phyloP scores from a whole-genome alignment of 2,797 vertebrate species.

The Melanogrammus aeglefinus region DNA sequence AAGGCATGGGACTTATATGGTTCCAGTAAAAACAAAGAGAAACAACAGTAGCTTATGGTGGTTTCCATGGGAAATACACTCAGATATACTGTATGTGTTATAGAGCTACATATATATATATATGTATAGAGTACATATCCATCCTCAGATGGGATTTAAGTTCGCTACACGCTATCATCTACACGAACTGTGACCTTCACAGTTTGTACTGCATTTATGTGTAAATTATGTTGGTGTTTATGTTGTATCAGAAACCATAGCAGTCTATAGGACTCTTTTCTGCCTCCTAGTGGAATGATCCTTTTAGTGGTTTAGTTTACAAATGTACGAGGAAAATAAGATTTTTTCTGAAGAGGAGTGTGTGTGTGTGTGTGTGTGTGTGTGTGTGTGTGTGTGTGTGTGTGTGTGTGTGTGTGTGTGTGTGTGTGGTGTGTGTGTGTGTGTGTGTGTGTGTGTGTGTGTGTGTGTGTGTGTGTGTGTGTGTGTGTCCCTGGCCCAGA shows the following conservation, averaged over 20 bases:
- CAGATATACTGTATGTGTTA: neutral
- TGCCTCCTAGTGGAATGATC: neutral
- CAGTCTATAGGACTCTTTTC: neutral
- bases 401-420: neutral
- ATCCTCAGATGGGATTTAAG: conserved; percentile 3
- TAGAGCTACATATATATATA: no score
- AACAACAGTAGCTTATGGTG: conserved; percentile 36
- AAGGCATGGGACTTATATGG: conserved; percentile 20
- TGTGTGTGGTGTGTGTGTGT: neutral
- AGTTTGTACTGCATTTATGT: neutral
- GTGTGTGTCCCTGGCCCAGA: no score
- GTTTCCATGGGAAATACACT: conserved; percentile 40
- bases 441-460: neutral
- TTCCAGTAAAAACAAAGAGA: conserved; percentile 28
- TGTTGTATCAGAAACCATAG: neutral
- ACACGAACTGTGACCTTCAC: neutral
- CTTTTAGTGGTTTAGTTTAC: neutral
- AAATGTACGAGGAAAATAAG: neutral
- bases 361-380: no score
- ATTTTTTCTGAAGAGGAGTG: neutral
- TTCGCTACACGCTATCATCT: neutral
- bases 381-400: neutral
- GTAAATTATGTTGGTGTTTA: neutral
- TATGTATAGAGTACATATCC: neutral
- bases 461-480: neutral